A percentile compares a stretch with the other conserved stretches of the same genome.
phyloP scores from a whole-genome alignment of 1,140 invertebrate genomes.

The Drosophila dunni region DNA sequence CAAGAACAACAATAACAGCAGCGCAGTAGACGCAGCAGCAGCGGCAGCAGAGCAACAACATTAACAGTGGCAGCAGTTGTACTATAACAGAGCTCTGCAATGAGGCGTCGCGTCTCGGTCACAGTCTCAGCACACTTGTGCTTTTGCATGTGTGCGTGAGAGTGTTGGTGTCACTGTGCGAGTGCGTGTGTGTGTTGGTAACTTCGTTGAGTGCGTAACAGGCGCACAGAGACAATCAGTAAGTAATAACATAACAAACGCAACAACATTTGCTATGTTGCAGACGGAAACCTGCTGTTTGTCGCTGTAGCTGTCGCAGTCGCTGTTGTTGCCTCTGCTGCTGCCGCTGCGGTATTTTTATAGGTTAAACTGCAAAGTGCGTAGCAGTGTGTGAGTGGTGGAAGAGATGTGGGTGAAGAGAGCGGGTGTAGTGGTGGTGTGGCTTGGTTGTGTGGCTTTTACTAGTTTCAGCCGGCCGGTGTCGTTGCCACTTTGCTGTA shows the following conservation, averaged over 20 bases:
- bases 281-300: conserved; percentile 32
- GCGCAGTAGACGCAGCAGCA: conserved; percentile 33
- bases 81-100: conserved; percentile 30
- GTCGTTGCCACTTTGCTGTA: conserved; percentile 65
- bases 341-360: conserved; percentile 75
- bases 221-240: conserved; percentile 60
- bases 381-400: conserved; percentile 13
- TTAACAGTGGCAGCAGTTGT: conserved; percentile 1
- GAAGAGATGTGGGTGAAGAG: conserved; percentile 10
- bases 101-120: neutral
- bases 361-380: conserved; percentile 79
- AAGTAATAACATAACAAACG: conserved; percentile 37
- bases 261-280: conserved; percentile 47
- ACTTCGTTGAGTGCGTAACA: conserved; percentile 75
- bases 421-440: conserved; percentile 6
- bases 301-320: conserved; percentile 23
- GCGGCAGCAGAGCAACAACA: conserved; percentile 28
- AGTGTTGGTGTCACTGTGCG: conserved; percentile 25
- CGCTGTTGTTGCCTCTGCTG: conserved; percentile 33
- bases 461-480: conserved; percentile 80
- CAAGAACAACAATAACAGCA: conserved; percentile 30
- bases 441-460: conserved; percentile 52
- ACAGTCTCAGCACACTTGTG: conserved; percentile 19
- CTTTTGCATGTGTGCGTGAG: conserved; percentile 33
- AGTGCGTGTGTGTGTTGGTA: conserved; percentile 68